These are phyloP conservation scores for Tetrao urogallus DNA, from an alignment of 2,113 vertebrate genomes.

Conservation along the genomic window DNA sequence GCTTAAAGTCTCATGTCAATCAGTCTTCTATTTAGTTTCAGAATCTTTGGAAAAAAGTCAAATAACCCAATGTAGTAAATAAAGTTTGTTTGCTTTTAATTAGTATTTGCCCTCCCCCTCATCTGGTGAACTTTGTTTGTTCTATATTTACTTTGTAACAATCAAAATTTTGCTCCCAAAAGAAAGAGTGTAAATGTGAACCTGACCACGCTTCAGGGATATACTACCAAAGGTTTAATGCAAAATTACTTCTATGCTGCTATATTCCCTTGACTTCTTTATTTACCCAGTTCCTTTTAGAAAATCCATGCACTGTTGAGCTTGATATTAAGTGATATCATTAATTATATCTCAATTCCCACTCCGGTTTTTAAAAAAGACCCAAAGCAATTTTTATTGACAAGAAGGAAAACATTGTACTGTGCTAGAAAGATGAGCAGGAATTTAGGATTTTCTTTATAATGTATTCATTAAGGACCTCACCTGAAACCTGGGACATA, in stretches of 20 bases:
- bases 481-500: slow-evolving; percentile 98
- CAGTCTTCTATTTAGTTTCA: accelerated
- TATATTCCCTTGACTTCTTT: slow-evolving; percentile 15
- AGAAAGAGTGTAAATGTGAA: neutral
- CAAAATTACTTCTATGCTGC: slow-evolving; percentile 30
- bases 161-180: neutral
- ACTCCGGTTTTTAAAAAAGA: slow-evolving; percentile 26
- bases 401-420: slow-evolving; percentile 15
- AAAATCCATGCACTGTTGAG: slow-evolving; percentile 10
- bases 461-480: slow-evolving; percentile 61
- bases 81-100: neutral
- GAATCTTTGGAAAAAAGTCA: neutral
- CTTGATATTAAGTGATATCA: slow-evolving; percentile 7
- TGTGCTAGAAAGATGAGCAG: slow-evolving; percentile 30
- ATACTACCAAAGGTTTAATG: neutral
- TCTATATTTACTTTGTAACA: neutral
- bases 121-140: neutral
- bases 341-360: slow-evolving; percentile 13
- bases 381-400: slow-evolving; percentile 40
- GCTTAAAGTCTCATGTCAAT: neutral
- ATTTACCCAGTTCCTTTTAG: slow-evolving; percentile 33
- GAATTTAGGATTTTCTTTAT: slow-evolving; percentile 42
- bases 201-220: neutral
- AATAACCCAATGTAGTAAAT: neutral
- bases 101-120: neutral